Evolutionary conservation across 2,888 invertebrate species (phyloP).

Genomic region (Onthophagus sagittarius): DNA sequence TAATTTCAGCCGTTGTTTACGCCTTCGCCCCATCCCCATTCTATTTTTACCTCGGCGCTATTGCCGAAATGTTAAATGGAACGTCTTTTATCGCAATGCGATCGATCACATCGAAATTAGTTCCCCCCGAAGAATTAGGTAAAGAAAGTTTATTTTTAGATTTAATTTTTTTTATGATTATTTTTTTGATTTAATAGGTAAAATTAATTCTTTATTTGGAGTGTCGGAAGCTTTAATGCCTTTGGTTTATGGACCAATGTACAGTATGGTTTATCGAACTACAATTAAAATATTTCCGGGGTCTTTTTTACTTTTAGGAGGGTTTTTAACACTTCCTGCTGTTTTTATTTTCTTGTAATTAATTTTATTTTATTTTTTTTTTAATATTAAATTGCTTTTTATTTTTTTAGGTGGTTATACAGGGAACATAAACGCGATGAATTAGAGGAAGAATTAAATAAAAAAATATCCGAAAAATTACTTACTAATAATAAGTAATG

Average conservation of each 20-base stretch:
- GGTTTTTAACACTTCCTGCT: conserved; percentile 36
- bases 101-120: conserved; percentile 56
- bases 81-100: conserved; percentile 56
- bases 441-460: conserved; percentile 42
- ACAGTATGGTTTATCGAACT: conserved; percentile 38
- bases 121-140: conserved; percentile 56
- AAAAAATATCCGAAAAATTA: conserved; percentile 37
- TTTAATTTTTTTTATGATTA: not conserved
- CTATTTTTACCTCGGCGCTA: conserved; percentile 73
- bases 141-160: conserved; percentile 30
- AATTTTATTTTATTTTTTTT: too few species aligned
- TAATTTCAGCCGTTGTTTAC: conserved; percentile 72
- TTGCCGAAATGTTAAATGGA: conserved; percentile 50
- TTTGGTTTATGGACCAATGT: conserved; percentile 41
- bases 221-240: conserved; percentile 42
- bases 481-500: not conserved
- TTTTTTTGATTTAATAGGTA: conserved; percentile 40
- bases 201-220: conserved; percentile 48
- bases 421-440: conserved; percentile 44
- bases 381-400: too few species aligned
- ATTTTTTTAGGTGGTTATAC: conserved; percentile 43
- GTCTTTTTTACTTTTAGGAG: conserved; percentile 38
- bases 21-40: conserved; percentile 71
- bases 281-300: conserved; percentile 41
- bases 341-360: conserved; percentile 41